Evolutionary conservation across 64 coral and sea anemone species (phyloP), one percentile per base, ranked within the genome.

Genomic region (Platygyra sinensis): DNA sequence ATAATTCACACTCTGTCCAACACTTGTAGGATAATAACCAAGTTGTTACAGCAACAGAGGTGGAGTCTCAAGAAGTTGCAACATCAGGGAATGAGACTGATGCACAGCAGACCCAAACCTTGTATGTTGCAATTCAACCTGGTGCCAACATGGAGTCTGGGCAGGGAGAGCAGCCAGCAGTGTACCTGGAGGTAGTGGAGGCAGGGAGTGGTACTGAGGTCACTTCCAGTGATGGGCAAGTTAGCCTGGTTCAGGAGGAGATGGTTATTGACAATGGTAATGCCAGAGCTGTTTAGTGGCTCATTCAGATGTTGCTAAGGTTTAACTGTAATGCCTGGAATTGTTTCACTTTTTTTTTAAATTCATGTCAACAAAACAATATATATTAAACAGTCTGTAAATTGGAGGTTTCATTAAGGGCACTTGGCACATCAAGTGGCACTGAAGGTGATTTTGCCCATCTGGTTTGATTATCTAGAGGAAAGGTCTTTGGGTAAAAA

Each of bases 161-260:
- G 1, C 95, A 97, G 30, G 88, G 90, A 22, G 95, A 94, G 2
- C 95, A 97, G 32, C 95, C 95, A 30, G 95, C 95, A 0, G 95
- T 97, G 67, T 97, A 97, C 87, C 91, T 97, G 63, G 95, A 97
- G 72, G 95, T 97, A 14, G 95, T 97, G 42, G 95, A 97, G 52
- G 95, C 95, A 72, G 95, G 95, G 67, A 97, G 90, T 73, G 95
- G 95, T 31, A 91, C 91, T 78, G 95, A 97, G 69, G 93, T 97
- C 57, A 73, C 87, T 20, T 86, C 88, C 15, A 87, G 88, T 94
- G 83, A 86, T 31, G 91, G 93, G 42, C 95, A 97, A 32, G 82
- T 97, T 72, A 85, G 71, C 39, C 32, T 85, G 36, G 95, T 97
- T 62, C 95, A 97, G 46, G 83, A 93, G 59, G 95, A 92, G 67